Base-by-base conservation (phyloP, 2,888 invertebrate genomes). In the Pandemis corylana region DNA sequence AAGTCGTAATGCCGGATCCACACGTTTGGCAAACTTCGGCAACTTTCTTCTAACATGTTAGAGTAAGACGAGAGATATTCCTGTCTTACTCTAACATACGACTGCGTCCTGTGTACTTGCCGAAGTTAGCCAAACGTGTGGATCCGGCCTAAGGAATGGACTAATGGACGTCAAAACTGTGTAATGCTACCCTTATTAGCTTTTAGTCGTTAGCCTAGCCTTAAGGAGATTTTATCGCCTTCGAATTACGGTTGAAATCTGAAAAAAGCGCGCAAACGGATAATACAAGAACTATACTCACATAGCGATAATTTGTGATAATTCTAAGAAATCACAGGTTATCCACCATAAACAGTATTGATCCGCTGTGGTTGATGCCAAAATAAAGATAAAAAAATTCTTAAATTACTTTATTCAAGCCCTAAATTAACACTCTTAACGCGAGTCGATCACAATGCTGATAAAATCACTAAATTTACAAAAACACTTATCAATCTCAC, bases 381-480 rank as follows among this genome's bases (percentile, higher is more conserved):
- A 62, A 44, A 9, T 36, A n/a, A 42, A 53, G 56, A 64, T 42
- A 5, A 9, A 49, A 63, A 7, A 5, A 65, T 68, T 59, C 72
- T 68, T 65, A 68, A 72, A 64, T 65, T 41, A 67, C 78, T 86
- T 85, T 85, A 86, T 83, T 86, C 56, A 82, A 81, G 79, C 76
- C 80, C 81, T 84, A 82, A 65, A 71, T 77, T 79, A 78, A 73
- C 75, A 62, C 66, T 79, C 80, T 83, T 85, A 84, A 71, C 75
- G 44, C 71, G 80, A 79, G 44, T 69, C 76, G 82, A 86, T 87
- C 86, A 87, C 87, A 87, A 83, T 84, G 76, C 79, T 75, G 70
- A 66, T 74, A 66, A 66, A 41, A 56, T 15, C 7, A 53, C 53
- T 20, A 20, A 56, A 70, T 51, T 67, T 71, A 70, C 62, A 64